phyloP scores from a whole-genome alignment of 2,888 invertebrate species.

The Acleris emargana region DNA sequence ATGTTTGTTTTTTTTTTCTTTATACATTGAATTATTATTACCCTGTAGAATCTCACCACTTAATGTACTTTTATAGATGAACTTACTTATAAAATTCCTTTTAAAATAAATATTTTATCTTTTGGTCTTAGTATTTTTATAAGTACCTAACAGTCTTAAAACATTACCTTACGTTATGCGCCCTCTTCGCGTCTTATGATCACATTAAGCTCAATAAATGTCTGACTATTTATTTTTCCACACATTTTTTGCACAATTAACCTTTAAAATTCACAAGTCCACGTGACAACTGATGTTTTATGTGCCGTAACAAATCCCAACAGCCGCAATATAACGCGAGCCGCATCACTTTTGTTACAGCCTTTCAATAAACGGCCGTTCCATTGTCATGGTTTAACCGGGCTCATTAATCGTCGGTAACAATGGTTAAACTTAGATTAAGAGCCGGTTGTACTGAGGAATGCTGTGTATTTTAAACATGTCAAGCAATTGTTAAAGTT shows the following conservation, averaged over 20 bases:
- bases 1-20: too few species aligned
- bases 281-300: slow-evolving; percentile 37
- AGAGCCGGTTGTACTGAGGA: slow-evolving; percentile 21
- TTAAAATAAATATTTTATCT: too few species aligned
- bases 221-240: neutral
- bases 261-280: slow-evolving; percentile 16
- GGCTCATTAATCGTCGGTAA: slow-evolving; percentile 43
- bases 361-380: slow-evolving; percentile 40
- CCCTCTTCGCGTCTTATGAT: too few species aligned
- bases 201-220: neutral
- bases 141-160: too few species aligned
- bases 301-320: slow-evolving; percentile 38
- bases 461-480: slow-evolving; percentile 23
- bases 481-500: neutral
- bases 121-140: too few species aligned
- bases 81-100: too few species aligned
- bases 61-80: too few species aligned
- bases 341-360: slow-evolving; percentile 42
- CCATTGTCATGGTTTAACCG: slow-evolving; percentile 42
- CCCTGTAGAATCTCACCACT: too few species aligned
- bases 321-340: slow-evolving; percentile 39
- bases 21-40: too few species aligned
- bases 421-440: slow-evolving; percentile 27
- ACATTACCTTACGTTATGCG: too few species aligned
- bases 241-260: slow-evolving; percentile 20